Evolutionary conservation across 2,888 invertebrate genomes (phyloP).

Genomic region (Philopedon plagiatum): DNA sequence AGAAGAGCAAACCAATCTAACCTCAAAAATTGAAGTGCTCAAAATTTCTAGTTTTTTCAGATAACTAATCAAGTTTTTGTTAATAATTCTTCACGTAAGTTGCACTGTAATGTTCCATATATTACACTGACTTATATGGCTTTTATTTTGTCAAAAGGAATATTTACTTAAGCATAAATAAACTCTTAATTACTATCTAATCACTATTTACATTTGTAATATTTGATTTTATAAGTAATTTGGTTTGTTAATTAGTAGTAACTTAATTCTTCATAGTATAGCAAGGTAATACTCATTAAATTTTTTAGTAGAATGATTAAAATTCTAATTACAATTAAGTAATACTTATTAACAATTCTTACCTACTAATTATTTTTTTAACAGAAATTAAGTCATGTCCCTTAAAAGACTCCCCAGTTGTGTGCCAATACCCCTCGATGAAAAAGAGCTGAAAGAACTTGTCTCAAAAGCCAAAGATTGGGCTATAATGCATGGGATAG

Average conservation of each 20-base stretch:
- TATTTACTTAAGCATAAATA: not conserved
- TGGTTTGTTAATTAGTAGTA: not conserved
- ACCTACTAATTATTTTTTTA: not conserved
- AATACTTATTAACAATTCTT: no score
- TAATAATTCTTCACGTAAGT: not conserved
- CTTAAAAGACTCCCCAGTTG: conserved; percentile 70
- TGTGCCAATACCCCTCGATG: conserved; percentile 77
- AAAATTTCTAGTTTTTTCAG: not conserved
- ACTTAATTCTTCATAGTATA: not conserved
- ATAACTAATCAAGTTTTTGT: conserved; percentile 11
- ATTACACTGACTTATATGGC: not conserved
- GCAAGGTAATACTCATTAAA: no score
- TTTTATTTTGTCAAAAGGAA: not conserved
- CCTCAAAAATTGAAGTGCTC: not conserved
- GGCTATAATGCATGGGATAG: conserved; percentile 88
- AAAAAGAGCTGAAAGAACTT: conserved; percentile 76
- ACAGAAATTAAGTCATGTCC: conserved; percentile 18
- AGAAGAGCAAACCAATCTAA: not conserved
- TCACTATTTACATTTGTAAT: not conserved
- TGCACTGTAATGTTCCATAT: not conserved
- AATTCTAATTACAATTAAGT: no score
- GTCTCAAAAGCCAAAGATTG: conserved; percentile 85
- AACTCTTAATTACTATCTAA: not conserved
- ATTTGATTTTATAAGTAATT: not conserved
- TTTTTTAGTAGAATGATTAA: no score